Percentiles rank a stretch among this genome's conserved stretches.
Evolutionary conservation across 2,888 invertebrate species (phyloP).

Genomic region (Sphinx pinastri): DNA sequence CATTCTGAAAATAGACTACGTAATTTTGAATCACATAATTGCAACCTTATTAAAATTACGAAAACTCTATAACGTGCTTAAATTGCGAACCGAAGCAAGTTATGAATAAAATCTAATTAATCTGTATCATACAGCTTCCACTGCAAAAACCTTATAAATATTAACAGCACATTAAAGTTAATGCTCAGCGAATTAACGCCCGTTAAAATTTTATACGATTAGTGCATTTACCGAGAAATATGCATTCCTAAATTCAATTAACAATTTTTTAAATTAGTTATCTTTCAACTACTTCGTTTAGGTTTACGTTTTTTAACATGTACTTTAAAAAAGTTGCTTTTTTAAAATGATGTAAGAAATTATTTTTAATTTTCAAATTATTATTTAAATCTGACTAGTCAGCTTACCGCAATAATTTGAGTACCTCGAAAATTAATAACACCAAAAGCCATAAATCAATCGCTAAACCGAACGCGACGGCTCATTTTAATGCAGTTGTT

Average conservation of each 20-base stretch:
- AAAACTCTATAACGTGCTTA: too few species aligned
- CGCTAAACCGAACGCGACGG: neutral
- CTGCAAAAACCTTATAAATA: neutral
- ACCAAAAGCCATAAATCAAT: neutral
- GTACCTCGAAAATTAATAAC: neutral
- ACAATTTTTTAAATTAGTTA: neutral
- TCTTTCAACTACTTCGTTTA: neutral
- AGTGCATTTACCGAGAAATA: neutral
- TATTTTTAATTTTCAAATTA: neutral
- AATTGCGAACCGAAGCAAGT: too few species aligned
- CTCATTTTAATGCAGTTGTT: neutral
- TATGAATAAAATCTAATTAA: neutral
- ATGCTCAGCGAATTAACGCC: conserved; percentile 8
- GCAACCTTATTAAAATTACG: too few species aligned
- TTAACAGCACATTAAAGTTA: neutral
- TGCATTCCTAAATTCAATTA: neutral
- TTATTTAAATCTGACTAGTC: neutral
- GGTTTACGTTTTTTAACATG: too few species aligned
- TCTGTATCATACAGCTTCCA: neutral
- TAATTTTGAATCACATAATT: too few species aligned
- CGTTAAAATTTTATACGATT: conserved; percentile 15
- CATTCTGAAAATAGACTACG: too few species aligned
- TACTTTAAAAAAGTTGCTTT: too few species aligned
- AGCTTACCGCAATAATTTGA: neutral
- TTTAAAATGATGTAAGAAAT: neutral